These are phyloP conservation scores for Bungarus multicinctus DNA, from an alignment of 2,113 vertebrate species.

Conservation along the genomic window DNA sequence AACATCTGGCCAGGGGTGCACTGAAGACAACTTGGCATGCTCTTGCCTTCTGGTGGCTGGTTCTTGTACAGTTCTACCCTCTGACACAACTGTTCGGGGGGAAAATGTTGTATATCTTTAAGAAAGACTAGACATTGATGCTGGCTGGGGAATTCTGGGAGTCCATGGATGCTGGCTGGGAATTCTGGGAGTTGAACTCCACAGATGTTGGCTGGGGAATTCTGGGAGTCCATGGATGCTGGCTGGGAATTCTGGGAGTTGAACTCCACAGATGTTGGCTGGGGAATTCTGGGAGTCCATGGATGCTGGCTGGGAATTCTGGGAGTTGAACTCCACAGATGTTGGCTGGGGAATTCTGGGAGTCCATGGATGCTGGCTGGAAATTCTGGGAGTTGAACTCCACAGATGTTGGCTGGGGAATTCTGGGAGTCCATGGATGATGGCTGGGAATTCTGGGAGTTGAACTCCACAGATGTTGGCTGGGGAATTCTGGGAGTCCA, in stretches of 20 bases:
- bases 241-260: too few relatives aligned
- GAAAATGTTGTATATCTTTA: too few relatives aligned
- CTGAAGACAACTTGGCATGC: not conserved
- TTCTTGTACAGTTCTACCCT: not conserved
- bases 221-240: too few relatives aligned
- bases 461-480: not conserved
- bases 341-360: too few relatives aligned
- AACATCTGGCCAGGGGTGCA: not conserved
- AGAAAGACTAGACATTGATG: not conserved
- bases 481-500: too few relatives aligned
- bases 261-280: too few relatives aligned
- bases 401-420: rapidly evolving
- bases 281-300: too few relatives aligned
- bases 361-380: rapidly evolving
- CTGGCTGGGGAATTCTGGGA: too few relatives aligned
- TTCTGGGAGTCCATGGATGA: too few relatives aligned
- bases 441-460: not conserved
- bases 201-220: rapidly evolving
- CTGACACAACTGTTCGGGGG: not conserved
- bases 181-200: too few relatives aligned
- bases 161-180: rapidly evolving
- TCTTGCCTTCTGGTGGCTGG: not conserved
- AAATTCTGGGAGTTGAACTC: too few relatives aligned
- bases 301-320: too few relatives aligned
- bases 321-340: not conserved